Percentiles rank a stretch among this genome's conserved stretches.
These are phyloP conservation scores for Eilema sororculum DNA, from an alignment of 2,888 invertebrate species.

Conservation along the genomic window DNA sequence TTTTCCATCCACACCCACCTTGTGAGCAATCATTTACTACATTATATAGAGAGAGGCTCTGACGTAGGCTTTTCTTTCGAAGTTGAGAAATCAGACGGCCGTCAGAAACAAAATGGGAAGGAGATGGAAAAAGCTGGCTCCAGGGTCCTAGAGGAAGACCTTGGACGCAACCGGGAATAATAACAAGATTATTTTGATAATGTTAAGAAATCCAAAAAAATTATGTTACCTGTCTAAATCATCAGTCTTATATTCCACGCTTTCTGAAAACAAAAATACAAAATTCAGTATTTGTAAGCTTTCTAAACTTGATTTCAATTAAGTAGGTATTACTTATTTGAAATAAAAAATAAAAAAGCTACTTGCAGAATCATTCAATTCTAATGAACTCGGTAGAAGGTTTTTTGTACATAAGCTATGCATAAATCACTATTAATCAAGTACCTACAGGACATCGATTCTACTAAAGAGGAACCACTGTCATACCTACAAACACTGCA, in stretches of 20 bases:
- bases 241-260: conserved; percentile 94
- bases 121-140: too few species aligned
- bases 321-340: neutral
- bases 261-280: conserved; percentile 87
- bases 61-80: neutral
- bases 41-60: too few species aligned
- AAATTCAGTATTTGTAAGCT: neutral
- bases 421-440: too few species aligned
- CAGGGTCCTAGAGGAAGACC: neutral
- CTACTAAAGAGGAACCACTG: too few species aligned
- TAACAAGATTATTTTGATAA: neutral
- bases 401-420: too few species aligned
- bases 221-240: conserved; percentile 92
- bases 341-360: neutral
- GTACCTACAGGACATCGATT: too few species aligned
- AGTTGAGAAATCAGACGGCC: neutral
- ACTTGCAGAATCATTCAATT: neutral
- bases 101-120: neutral
- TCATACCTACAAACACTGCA: too few species aligned
- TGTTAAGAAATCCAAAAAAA: neutral
- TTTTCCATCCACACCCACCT: too few species aligned
- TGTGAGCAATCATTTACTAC: too few species aligned
- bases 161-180: neutral
- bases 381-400: neutral
- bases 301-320: too few species aligned